phyloP scores from a whole-genome alignment of 2,113 vertebrate species.

The Tichodroma muraria region DNA sequence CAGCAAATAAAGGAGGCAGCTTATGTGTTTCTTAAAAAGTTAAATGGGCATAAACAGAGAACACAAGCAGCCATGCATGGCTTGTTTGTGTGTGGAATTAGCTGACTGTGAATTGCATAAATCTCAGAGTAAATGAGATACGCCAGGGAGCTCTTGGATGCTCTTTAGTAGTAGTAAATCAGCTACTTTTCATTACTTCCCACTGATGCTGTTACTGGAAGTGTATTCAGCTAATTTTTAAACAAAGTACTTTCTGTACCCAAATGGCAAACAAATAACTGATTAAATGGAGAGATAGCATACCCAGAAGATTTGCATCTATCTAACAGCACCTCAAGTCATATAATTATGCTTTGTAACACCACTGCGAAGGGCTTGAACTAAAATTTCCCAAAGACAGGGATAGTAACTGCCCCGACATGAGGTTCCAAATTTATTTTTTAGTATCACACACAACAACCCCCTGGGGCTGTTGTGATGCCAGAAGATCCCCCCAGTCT shows the following conservation, averaged over 20 bases:
- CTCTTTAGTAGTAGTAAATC: background rate
- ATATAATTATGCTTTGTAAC: background rate
- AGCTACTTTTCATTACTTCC: background rate
- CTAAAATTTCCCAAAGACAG: background rate
- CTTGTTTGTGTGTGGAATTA: background rate
- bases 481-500: background rate
- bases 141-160: background rate
- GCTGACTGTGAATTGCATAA: background rate
- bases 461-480: background rate
- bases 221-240: background rate
- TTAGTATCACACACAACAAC: background rate
- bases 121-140: background rate
- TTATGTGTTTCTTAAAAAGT: background rate
- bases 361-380: background rate
- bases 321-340: background rate
- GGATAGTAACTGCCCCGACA: background rate
- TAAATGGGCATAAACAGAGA: background rate
- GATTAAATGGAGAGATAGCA: constrained; percentile 41
- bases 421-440: background rate
- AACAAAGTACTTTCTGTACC: constrained; percentile 4
- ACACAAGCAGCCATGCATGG: background rate
- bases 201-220: background rate
- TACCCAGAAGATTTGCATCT: constrained; percentile 31
- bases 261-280: constrained; percentile 52
- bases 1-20: background rate